A percentile compares a stretch with the other conserved stretches of the same genome.
Conservation (phyloP, 2,888 invertebrate genomes). For the Trachelus troglodyta region DNA sequence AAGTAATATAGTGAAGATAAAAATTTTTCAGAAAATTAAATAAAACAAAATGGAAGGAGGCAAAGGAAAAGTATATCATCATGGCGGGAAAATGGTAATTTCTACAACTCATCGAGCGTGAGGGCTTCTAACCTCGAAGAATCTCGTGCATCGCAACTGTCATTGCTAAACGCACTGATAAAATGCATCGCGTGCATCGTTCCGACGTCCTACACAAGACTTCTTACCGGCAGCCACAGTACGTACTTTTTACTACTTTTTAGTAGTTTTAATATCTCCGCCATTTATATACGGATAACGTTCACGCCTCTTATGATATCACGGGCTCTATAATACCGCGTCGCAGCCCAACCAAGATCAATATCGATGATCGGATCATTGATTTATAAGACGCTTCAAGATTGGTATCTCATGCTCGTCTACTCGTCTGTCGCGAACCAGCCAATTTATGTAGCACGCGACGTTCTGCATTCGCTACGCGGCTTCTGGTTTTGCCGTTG, state of each 20-base stretch:
- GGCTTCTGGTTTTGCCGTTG: conserved; percentile 44
- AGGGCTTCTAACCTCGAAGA: not conserved
- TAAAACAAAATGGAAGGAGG: not conserved
- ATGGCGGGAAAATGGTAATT: not conserved
- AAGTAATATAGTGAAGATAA: not conserved
- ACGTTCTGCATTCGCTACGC: conserved; percentile 42
- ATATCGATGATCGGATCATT: conserved; percentile 45
- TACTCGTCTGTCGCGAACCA: conserved; percentile 37
- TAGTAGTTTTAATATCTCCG: not conserved
- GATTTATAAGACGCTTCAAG: conserved; percentile 48
- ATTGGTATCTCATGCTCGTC: conserved; percentile 44
- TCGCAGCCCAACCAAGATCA: conserved; percentile 31
- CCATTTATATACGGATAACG: not conserved
- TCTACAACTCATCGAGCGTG: not conserved
- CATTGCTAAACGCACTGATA: not conserved
- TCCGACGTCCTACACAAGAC: conserved; percentile 1
- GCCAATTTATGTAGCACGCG: conserved; percentile 55
- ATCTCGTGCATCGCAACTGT: not conserved
- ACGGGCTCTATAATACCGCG: conserved; percentile 1
- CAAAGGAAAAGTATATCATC: not conserved
- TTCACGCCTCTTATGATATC: not conserved
- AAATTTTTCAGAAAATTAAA: not conserved
- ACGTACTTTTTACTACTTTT: not conserved
- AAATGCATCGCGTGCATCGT: conserved; percentile 9
- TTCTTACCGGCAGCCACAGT: not conserved